Conservation (phyloP, 2,113 vertebrate genomes). For the Zosterops pallidus region DNA sequence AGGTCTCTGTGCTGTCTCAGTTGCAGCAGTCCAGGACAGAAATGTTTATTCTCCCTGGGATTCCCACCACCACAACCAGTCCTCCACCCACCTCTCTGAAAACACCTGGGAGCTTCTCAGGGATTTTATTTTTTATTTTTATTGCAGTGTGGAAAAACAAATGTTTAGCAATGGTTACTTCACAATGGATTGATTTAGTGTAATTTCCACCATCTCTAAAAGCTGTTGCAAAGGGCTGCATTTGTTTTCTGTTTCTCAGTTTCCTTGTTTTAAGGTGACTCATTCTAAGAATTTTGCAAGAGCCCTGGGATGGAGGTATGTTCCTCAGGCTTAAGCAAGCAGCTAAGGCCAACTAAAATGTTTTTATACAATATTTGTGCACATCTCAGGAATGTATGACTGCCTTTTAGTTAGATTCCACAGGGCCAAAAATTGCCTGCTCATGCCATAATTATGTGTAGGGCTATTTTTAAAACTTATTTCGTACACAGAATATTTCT, state of each 20-base stretch:
- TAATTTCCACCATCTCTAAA: neutral
- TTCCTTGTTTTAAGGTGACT: constrained; percentile 3
- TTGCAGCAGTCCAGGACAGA: neutral
- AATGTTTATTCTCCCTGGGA: neutral
- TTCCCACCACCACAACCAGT: neutral
- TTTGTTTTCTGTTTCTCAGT: neutral
- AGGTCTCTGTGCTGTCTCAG: neutral
- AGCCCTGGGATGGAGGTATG: neutral
- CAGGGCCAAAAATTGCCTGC: neutral
- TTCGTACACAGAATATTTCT: neutral
- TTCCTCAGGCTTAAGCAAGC: neutral
- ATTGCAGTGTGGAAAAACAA: neutral
- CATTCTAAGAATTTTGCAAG: neutral
- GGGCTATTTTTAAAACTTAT: neutral
- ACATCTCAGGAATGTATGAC: neutral
- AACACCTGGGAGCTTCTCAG: neutral
- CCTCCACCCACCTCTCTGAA: neutral
- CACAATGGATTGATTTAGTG: neutral
- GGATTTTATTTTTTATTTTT: neutral
- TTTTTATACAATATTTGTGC: neutral
- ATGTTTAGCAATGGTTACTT: neutral
- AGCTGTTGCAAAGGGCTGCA: neutral
- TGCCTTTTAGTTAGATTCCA: neutral
- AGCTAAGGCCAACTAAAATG: neutral
- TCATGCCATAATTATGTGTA: neutral